phyloP scores from a whole-genome alignment of 2,113 vertebrate species.

The Furnarius figulus region DNA sequence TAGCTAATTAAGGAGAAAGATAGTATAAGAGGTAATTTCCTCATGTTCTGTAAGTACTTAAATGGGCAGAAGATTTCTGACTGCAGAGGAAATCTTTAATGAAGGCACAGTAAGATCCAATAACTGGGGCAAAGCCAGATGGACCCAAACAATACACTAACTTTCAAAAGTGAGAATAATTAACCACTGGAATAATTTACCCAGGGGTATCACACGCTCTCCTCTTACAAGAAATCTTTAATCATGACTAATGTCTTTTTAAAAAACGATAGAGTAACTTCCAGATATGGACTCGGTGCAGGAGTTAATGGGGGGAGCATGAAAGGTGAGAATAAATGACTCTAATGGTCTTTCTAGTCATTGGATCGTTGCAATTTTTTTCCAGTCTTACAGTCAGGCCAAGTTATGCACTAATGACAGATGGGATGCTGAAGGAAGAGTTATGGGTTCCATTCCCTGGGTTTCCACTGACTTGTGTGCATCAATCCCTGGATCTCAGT shows the following conservation, averaged over 20 bases:
- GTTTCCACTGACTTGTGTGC: neutral
- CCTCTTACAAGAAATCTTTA: neutral
- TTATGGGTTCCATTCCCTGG: neutral
- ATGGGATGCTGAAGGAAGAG: neutral
- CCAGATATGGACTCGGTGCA: neutral
- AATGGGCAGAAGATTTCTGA: constrained; percentile 18
- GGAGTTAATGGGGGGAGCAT: neutral
- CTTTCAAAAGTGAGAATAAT: constrained; percentile 32
- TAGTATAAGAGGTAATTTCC: constrained; percentile 52
- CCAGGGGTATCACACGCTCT: neutral
- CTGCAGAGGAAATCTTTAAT: constrained; percentile 21
- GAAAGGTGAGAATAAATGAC: neutral
- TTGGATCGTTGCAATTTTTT: neutral
- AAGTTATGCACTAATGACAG: neutral
- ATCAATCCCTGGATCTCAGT: neutral
- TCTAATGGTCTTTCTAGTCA: neutral
- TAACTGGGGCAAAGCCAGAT: neutral
- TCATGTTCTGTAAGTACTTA: neutral
- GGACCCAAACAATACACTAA: constrained; percentile 9
- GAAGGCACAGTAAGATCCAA: neutral
- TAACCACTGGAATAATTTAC: neutral
- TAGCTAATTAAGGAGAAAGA: constrained; percentile 45
- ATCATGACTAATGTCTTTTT: constrained; percentile 9
- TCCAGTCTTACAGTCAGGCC: neutral
- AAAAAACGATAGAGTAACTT: neutral